Conservation (phyloP, 2,888 invertebrate species). For the Euzophera pinguis region DNA sequence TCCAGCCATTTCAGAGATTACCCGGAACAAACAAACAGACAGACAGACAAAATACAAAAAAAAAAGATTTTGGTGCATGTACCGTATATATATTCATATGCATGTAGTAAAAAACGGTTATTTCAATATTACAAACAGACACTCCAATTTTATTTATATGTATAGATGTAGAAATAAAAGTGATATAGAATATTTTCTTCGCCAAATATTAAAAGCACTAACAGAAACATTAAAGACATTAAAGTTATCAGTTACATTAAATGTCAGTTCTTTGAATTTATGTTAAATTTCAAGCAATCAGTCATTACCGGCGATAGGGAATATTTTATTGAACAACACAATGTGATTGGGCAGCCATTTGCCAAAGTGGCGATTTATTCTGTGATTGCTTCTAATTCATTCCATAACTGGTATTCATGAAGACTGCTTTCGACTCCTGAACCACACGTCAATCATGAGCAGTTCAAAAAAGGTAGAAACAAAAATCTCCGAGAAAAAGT, state of each 20-base stretch:
- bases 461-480: background rate
- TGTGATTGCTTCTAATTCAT: constrained; percentile 6
- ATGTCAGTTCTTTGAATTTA: background rate
- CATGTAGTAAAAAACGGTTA: too few relatives aligned
- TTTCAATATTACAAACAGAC: too few relatives aligned
- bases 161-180: too few relatives aligned
- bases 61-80: too few relatives aligned
- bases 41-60: too few relatives aligned
- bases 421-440: background rate
- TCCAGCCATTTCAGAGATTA: too few relatives aligned
- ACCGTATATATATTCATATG: too few relatives aligned
- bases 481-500: constrained; percentile 29
- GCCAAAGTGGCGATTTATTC: background rate
- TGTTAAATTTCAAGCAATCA: background rate
- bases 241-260: background rate
- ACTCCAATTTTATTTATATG: too few relatives aligned
- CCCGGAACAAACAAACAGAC: too few relatives aligned
- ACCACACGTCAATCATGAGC: background rate
- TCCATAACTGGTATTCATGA: background rate
- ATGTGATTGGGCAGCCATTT: background rate
- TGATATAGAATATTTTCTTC: too few relatives aligned
- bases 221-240: too few relatives aligned
- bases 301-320: background rate
- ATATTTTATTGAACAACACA: background rate
- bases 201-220: too few relatives aligned